Evolutionary conservation across 2,888 invertebrate genomes (phyloP).

Genomic region (Acronicta psi): DNA sequence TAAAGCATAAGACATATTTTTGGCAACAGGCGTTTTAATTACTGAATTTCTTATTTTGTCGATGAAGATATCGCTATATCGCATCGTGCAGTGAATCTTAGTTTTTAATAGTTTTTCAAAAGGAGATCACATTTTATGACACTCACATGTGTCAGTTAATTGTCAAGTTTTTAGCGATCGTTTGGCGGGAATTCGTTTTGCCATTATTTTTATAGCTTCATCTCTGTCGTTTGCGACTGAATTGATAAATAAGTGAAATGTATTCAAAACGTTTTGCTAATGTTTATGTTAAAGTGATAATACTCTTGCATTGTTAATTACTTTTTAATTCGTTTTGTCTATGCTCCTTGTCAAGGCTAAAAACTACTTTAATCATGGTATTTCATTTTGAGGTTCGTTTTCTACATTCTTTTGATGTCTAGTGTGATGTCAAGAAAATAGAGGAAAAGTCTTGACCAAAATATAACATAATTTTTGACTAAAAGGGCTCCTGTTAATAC

Average conservation of each 20-base stretch:
- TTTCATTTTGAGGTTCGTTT: no score
- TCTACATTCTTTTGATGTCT: background rate
- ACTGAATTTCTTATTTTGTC: constrained; percentile 36
- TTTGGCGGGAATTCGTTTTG: constrained; percentile 41
- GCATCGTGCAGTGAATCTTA: constrained; percentile 48
- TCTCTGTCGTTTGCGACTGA: constrained; percentile 31
- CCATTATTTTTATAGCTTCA: constrained; percentile 62
- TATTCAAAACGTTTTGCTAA: constrained; percentile 33
- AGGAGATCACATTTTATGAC: constrained; percentile 56
- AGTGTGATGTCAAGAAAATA: no score
- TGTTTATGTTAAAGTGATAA: constrained; percentile 1
- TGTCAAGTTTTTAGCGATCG: constrained; percentile 54
- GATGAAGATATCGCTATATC: constrained; percentile 49
- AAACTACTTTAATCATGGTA: no score
- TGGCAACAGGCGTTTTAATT: constrained; percentile 8
- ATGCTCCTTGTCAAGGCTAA: background rate
- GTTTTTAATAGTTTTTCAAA: constrained; percentile 55
- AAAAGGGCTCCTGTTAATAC: background rate
- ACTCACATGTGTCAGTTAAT: constrained; percentile 58
- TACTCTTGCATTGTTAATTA: constrained; percentile 1
- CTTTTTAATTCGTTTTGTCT: background rate
- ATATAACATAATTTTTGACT: background rate
- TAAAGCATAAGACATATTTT: constrained; percentile 40
- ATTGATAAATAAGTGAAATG: constrained; percentile 36
- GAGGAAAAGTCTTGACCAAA: background rate